Evolutionary conservation across 2,113 vertebrate genomes (phyloP).

Genomic region (Rana temporaria): DNA sequence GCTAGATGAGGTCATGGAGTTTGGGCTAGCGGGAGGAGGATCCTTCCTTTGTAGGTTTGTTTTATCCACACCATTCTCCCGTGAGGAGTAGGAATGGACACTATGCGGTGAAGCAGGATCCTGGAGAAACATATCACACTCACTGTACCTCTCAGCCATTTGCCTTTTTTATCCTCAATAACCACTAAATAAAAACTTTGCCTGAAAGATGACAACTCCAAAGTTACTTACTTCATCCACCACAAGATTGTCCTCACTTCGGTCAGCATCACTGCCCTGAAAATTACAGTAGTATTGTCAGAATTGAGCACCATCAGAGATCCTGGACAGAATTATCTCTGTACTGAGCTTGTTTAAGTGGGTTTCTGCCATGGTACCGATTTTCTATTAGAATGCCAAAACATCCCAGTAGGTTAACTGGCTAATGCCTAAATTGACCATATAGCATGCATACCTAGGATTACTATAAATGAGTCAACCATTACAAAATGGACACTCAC

Average conservation of each 20-base stretch:
- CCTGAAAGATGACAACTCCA: not conserved
- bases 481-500: conserved; percentile 64
- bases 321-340: too few species aligned
- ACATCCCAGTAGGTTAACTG: too few species aligned
- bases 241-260: conserved; percentile 92
- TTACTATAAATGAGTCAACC: not conserved
- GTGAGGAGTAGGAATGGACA: conserved; percentile 87
- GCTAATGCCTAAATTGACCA: too few species aligned
- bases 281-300: not conserved
- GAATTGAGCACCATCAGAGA: too few species aligned
- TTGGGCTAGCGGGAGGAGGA: conserved; percentile 81
- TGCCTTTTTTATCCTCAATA: not conserved
- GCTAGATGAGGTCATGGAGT: conserved; percentile 87
- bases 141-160: not conserved
- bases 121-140: conserved; percentile 63
- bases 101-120: conserved; percentile 89
- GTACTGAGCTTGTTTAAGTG: too few species aligned
- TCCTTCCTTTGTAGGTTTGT: conserved; percentile 81
- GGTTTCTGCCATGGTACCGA: too few species aligned
- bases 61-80: conserved; percentile 89
- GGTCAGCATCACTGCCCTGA: conserved; percentile 91
- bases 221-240: conserved; percentile 78
- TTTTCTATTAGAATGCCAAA: too few species aligned
- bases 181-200: not conserved
- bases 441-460: too few species aligned